A percentile compares a stretch with the other conserved stretches of the same genome.
These are phyloP conservation scores for Ophioninae sp. DNA, from an alignment of 2,888 invertebrate species.

Conservation along the genomic window DNA sequence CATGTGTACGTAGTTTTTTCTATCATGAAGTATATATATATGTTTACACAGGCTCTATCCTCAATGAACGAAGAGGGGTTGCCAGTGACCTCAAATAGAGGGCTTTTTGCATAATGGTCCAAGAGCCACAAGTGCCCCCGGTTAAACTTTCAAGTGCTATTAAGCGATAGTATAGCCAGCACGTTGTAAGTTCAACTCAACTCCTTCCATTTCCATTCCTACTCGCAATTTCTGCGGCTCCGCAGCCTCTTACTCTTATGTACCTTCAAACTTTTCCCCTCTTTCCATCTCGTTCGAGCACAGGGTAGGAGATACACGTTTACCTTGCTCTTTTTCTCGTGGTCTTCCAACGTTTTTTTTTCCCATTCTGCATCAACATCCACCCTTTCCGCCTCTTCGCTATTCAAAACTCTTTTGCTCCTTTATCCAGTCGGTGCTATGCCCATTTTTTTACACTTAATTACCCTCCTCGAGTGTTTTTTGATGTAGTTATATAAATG, in stretches of 20 bases:
- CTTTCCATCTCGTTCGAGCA: conserved; percentile 14
- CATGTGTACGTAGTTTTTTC: conserved; percentile 1
- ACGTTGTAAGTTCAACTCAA: conserved; percentile 62
- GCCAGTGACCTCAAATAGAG: conserved; percentile 57
- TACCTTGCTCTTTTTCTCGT: conserved; percentile 32
- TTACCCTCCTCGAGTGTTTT: conserved; percentile 7
- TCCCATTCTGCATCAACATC: conserved; percentile 14
- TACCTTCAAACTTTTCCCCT: conserved; percentile 30
- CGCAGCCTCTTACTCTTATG: conserved; percentile 40
- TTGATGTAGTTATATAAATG: neutral
- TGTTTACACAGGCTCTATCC: conserved; percentile 13
- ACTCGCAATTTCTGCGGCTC: conserved; percentile 21
- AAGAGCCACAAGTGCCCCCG: conserved; percentile 73
- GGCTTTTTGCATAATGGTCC: conserved; percentile 67
- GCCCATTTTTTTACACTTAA: conserved; percentile 22
- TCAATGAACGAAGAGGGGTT: conserved; percentile 52
- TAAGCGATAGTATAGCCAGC: conserved; percentile 67
- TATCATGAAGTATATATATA: conserved; percentile 8
- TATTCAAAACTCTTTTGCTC: conserved; percentile 27
- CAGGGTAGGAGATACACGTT: conserved; percentile 29
- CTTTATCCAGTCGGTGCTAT: neutral
- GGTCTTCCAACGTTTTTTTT: conserved; percentile 19
- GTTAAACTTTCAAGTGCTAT: conserved; percentile 75
- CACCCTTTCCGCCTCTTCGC: conserved; percentile 33
- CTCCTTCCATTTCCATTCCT: conserved; percentile 42